Percentiles rank a stretch among this genome's conserved stretches.
phyloP scores from a whole-genome alignment of 2,797 vertebrate genomes.

The Novumbra hubbsi region DNA sequence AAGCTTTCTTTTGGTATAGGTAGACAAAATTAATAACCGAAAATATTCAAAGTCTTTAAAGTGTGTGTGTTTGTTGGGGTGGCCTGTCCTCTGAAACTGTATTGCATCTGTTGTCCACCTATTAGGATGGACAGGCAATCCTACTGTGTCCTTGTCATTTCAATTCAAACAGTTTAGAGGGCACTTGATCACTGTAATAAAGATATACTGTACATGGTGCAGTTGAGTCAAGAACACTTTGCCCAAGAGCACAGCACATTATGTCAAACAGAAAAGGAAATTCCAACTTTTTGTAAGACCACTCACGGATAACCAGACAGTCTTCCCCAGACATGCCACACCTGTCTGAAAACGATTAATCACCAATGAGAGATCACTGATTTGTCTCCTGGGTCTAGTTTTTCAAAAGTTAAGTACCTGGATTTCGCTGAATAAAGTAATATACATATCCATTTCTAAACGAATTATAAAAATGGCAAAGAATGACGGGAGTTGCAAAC shows the following conservation, averaged over 20 bases:
- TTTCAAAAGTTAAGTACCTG: no score
- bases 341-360: constrained; percentile 20
- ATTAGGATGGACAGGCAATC: constrained; percentile 15
- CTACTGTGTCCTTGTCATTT: constrained; percentile 56
- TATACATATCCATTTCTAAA: no score
- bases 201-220: not conserved
- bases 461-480: not conserved
- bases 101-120: constrained; percentile 52
- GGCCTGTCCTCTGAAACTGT: constrained; percentile 18
- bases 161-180: constrained; percentile 54
- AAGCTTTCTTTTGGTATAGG: not conserved
- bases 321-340: not conserved
- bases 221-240: constrained; percentile 43
- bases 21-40: not conserved
- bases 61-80: not conserved
- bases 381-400: not conserved
- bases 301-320: constrained; percentile 17
- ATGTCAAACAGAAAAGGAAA: not conserved
- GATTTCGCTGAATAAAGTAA: no score
- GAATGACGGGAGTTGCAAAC: not conserved
- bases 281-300: not conserved
- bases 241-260: not conserved
- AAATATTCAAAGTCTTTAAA: not conserved
- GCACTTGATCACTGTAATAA: constrained; percentile 12
- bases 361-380: not conserved